Evolutionary conservation across 2,113 vertebrate genomes (phyloP).

Genomic region (Phycodurus eques): DNA sequence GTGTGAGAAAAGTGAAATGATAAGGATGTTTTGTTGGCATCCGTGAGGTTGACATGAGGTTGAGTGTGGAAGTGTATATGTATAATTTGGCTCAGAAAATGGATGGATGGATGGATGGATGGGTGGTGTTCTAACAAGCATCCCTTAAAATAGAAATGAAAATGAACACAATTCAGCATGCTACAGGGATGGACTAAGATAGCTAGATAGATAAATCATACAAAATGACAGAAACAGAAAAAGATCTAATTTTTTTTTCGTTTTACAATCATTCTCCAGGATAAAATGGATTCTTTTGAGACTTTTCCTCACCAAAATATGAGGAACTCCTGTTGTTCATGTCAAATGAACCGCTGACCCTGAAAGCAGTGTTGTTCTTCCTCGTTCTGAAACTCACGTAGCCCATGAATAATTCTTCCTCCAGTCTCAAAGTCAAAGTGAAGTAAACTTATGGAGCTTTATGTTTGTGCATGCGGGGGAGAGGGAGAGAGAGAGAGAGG

Average conservation of each 20-base stretch:
- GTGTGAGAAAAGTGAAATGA: constrained; percentile 18
- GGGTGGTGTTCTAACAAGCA: background rate
- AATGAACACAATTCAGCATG: background rate
- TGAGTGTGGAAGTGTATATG: background rate
- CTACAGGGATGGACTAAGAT: background rate
- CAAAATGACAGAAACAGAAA: constrained; percentile 40
- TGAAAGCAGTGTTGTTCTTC: constrained; percentile 64
- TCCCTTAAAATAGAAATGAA: background rate
- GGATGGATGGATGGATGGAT: no score
- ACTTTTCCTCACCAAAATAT: constrained; percentile 18
- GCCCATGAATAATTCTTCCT: constrained; percentile 77
- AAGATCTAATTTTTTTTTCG: constrained; percentile 37
- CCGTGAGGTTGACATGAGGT: background rate
- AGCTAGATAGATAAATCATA: background rate
- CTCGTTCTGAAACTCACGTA: constrained; percentile 59
- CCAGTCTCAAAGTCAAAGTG: constrained; percentile 76
- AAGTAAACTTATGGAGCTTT: constrained; percentile 67
- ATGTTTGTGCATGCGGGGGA: constrained; percentile 14
- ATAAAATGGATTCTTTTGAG: constrained; percentile 51
- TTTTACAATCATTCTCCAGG: constrained; percentile 45
- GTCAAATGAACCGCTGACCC: constrained; percentile 62
- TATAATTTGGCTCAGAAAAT: no score
- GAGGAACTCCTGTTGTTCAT: constrained; percentile 55
- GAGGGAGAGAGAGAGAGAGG: background rate
- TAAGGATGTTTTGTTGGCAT: constrained; percentile 7